Conservation (phyloP, 2,888 invertebrate species). For the Exephanes ischioxanthus region DNA sequence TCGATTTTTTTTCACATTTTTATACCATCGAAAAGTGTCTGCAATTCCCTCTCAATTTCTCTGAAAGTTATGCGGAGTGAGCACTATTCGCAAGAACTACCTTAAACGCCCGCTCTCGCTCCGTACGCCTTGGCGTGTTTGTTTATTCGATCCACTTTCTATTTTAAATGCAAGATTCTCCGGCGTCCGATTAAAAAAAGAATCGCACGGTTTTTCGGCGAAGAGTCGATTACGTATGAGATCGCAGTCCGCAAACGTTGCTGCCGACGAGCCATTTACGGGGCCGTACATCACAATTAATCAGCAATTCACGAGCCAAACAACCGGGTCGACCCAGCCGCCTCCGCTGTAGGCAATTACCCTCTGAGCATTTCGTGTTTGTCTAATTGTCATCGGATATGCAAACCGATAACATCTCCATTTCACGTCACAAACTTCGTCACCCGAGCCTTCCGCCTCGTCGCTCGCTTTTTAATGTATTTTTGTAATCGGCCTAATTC, state of each 20-base stretch:
- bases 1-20: too few species aligned
- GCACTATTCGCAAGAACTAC: too few species aligned
- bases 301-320: slow-evolving; percentile 42
- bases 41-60: too few species aligned
- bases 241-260: slow-evolving; percentile 20
- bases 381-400: slow-evolving; percentile 59
- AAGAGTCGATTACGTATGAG: slow-evolving; percentile 15
- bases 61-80: too few species aligned
- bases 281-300: slow-evolving; percentile 58
- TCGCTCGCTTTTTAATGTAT: slow-evolving; percentile 9
- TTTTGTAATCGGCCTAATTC: slow-evolving; percentile 41
- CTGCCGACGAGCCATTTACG: slow-evolving; percentile 50
- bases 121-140: neutral
- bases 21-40: too few species aligned
- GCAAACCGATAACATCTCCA: slow-evolving; percentile 46
- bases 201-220: neutral
- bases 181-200: neutral
- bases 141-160: neutral
- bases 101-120: neutral
- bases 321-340: slow-evolving; percentile 22
- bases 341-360: slow-evolving; percentile 45
- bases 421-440: slow-evolving; percentile 31
- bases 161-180: neutral
- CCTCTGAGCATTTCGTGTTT: slow-evolving; percentile 46
- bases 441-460: neutral